Base-by-base conservation (phyloP, 2,797 vertebrate genomes). In the Chaenodraco wilsoni region DNA sequence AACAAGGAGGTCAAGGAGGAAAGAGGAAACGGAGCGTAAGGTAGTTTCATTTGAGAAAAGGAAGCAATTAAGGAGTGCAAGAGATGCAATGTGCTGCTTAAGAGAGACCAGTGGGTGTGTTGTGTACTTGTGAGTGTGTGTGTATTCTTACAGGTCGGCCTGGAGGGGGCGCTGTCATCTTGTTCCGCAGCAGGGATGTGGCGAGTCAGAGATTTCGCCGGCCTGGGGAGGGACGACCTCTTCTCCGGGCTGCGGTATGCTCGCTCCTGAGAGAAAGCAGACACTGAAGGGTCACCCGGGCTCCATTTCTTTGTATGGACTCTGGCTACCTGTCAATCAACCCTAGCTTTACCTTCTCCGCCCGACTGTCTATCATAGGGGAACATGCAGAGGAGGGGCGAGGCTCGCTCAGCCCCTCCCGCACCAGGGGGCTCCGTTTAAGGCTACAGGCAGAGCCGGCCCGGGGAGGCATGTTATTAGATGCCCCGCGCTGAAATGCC, bases 161-260 rank as follows among this genome's bases (percentile, higher is more conserved):
- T 93, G 83, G 94, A 90, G 54, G 92, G 94, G 82, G 96, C 91
- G 63, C 95, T 95, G 79, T 97, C 96, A 3, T 98, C 96, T 66
- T 96, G 94, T 74, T 97, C 96, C 56, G 94, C 88, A 56, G 96
- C 94, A 71, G 96, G 96, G 16, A 95, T 95, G 82, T 96, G 94
- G 76, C 97, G 96, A 19, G 96, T 96, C 79, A 97, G 94, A 69
- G 97, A 97, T 9, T 96, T 97, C 66, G 96, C 97, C 11, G 97
- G 97, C 92, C 96, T 95, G 0, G 97, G 97, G 40, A 98, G 94
- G 65, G 96, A 96, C 3, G 96, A 98, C 69, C 96, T 96, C 86
- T 98, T 98, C 90, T 98, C 97, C 0, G 97, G 97, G 84, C 96
- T 98, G 90, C 94, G 96, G 88, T 90, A 94, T 1, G 95, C 70